Conservation (phyloP, 2,113 vertebrate genomes). For the Hirundichthys speculiger region DNA sequence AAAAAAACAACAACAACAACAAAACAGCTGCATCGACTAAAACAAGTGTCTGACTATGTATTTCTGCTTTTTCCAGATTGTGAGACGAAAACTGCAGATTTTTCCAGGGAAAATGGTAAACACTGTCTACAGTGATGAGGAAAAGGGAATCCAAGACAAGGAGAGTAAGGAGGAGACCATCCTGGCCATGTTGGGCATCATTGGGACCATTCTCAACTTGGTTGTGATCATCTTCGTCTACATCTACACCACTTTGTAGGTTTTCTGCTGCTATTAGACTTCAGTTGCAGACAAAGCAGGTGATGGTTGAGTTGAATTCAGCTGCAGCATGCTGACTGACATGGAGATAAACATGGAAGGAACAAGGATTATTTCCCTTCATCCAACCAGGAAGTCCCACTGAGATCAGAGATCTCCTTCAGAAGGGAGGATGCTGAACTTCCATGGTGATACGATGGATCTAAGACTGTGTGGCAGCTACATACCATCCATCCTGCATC, state of each 20-base stretch:
- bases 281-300: not conserved
- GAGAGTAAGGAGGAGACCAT: slow-evolving; percentile 96
- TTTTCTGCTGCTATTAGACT: not conserved
- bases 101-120: slow-evolving; percentile 96
- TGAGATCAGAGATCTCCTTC: no score
- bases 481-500: slow-evolving; percentile 8
- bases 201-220: slow-evolving; percentile 96
- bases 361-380: no score
- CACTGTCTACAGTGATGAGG: slow-evolving; percentile 91
- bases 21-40: slow-evolving; percentile 20
- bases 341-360: slow-evolving; percentile 19
- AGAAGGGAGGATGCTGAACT: slow-evolving; percentile 21
- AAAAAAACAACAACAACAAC: not conserved
- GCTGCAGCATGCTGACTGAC: slow-evolving; percentile 6
- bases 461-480: slow-evolving; percentile 27
- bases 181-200: slow-evolving; percentile 96
- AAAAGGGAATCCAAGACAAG: slow-evolving; percentile 93
- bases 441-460: slow-evolving; percentile 18
- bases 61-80: slow-evolving; percentile 80
- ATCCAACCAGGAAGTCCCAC: no score
- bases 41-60: slow-evolving; percentile 21
- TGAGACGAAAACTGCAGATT: slow-evolving; percentile 87
- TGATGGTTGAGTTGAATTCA: not conserved
- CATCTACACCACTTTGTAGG: slow-evolving; percentile 94
- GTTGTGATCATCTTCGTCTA: slow-evolving; percentile 98